Evolutionary conservation across 2,113 vertebrate genomes (phyloP), one percentile per base, ranked within the genome.

Genomic region (Calyptomena viridis): DNA sequence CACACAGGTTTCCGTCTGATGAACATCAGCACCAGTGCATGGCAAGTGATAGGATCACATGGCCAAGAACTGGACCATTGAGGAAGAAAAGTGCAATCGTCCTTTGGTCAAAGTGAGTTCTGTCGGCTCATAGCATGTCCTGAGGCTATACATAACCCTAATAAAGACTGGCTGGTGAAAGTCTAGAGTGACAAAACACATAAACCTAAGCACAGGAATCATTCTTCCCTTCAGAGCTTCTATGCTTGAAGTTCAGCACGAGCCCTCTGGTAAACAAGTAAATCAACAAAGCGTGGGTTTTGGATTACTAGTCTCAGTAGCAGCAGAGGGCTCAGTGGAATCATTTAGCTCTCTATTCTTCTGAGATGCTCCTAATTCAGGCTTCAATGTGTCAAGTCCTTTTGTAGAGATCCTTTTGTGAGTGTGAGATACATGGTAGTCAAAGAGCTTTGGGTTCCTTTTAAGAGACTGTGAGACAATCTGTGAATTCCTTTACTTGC

Each of bases 401-500:
- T 91, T 91, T 88, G 52, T 68, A 59, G 33, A 71, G 25, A 23
- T 55, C 72, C 42, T 74, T 91, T 68, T 60, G 67, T 84, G 83
- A 42, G 50, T 84, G 68, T 94, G 83, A 86, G 64, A 46, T 67
- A 56, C 37, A 49, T 6, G 67, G 50, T 74, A 39, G 64, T 84
- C 37, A 69, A 86, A 88, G 50, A 58, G 17, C 71, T 79, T 80
- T 80, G 59, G 25, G 35, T 24, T 90, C 37, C 39, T 94, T 86
- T 93, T 59, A 81, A 86, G 90, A 64, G 39, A 23, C 33, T 27
- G 2, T 42, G 52, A 90, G 47, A 71, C 72, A 46, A 77, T 60
- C 40, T 60, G 55, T 83, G 75, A 94, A 60, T 74, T 88, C 68
- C 75, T 88, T 92, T 63, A 30, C 60, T 88, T 80, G 27, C 12